A percentile compares a stretch with the other conserved stretches of the same genome.
phyloP scores from a whole-genome alignment of 2,113 vertebrate genomes.

The Connochaetes taurinus region DNA sequence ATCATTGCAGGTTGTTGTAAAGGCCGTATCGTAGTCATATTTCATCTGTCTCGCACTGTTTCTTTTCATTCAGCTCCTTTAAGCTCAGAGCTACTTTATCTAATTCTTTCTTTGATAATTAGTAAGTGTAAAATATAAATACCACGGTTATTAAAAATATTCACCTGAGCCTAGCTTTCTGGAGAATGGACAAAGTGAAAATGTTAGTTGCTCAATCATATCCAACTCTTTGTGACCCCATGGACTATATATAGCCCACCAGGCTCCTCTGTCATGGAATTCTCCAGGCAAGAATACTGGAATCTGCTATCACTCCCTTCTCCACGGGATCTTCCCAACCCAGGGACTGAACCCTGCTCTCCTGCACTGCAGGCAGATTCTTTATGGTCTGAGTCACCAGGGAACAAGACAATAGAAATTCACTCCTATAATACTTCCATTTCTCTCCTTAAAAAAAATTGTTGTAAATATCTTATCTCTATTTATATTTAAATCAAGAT shows the following conservation, averaged over 20 bases:
- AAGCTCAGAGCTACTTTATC: background rate
- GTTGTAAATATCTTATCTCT: background rate
- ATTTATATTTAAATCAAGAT: constrained; percentile 5
- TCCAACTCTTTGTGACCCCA: background rate
- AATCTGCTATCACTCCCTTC: background rate
- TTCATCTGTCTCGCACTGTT: background rate
- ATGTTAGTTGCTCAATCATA: background rate
- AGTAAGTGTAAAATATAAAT: background rate
- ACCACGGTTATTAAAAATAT: background rate
- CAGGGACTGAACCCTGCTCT: background rate
- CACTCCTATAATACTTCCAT: background rate
- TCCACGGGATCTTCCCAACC: background rate
- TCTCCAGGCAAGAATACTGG: background rate
- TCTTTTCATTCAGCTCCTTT: background rate
- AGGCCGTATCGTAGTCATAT: background rate
- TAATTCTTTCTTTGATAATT: background rate
- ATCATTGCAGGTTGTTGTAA: background rate
- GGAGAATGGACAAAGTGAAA: background rate
- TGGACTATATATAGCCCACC: background rate
- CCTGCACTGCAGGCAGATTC: background rate
- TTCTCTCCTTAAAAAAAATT: background rate
- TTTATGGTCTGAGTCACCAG: background rate
- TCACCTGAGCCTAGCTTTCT: background rate
- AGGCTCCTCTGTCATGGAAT: background rate
- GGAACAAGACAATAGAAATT: background rate